These are phyloP conservation scores for Rhea pennata DNA, from an alignment of 2,113 vertebrate species.

Conservation along the genomic window DNA sequence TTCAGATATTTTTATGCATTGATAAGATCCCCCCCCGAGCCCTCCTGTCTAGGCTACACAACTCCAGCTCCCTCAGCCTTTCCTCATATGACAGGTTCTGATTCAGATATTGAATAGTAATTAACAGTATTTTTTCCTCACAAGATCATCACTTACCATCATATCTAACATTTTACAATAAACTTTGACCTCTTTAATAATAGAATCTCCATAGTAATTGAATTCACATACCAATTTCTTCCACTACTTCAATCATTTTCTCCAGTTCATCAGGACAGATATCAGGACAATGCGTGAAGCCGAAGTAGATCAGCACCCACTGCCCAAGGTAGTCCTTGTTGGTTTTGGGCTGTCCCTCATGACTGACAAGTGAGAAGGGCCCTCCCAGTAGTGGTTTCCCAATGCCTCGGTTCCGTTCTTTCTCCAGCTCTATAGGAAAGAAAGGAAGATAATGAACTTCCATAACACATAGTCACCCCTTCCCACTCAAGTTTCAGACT, in stretches of 20 bases:
- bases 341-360: slow-evolving; percentile 82
- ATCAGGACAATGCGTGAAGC: slow-evolving; percentile 98
- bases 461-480: accelerated
- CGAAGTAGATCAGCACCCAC: slow-evolving; percentile 96
- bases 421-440: slow-evolving; percentile 83
- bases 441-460: background rate
- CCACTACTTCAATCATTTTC: slow-evolving; percentile 94
- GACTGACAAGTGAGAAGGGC: slow-evolving; percentile 88
- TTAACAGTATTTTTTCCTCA: background rate
- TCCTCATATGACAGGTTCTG: background rate
- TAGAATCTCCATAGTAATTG: slow-evolving; percentile 56
- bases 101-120: background rate
- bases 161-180: background rate
- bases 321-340: slow-evolving; percentile 89
- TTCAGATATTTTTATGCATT: background rate
- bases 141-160: background rate
- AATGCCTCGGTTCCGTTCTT: slow-evolving; percentile 83
- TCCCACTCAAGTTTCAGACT: accelerated
- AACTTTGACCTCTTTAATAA: background rate
- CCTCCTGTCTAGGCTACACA: background rate
- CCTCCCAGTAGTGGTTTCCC: slow-evolving; percentile 91
- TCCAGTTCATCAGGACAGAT: slow-evolving; percentile 97
- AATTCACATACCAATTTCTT: slow-evolving; percentile 87
- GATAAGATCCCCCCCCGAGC: background rate
- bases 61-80: background rate